Evolutionary conservation across 2,797 vertebrate species (phyloP).

Genomic region (Peromyscus nudipes): DNA sequence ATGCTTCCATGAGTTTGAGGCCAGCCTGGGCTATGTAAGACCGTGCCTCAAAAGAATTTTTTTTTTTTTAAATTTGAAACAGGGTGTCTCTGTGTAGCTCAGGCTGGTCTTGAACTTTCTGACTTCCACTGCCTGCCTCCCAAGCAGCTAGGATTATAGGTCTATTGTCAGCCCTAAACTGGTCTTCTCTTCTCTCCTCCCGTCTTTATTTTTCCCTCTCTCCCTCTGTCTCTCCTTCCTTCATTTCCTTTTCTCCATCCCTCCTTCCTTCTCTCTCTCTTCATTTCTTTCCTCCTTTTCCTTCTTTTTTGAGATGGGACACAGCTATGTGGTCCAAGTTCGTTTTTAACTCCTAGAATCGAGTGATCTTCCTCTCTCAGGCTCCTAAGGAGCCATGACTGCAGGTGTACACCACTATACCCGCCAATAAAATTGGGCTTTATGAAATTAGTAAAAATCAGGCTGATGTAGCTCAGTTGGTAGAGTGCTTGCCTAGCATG

Average conservation of each 20-base stretch:
- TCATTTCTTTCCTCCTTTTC: too few relatives aligned
- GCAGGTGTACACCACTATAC: too few relatives aligned
- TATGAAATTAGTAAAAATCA: neutral
- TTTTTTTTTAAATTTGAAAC: neutral
- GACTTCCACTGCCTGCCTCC: neutral
- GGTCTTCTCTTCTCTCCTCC: neutral
- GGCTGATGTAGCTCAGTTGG: neutral
- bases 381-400: neutral
- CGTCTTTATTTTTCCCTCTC: rapidly evolving
- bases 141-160: neutral
- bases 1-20: neutral
- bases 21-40: neutral
- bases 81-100: neutral
- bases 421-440: neutral
- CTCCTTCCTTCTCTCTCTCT: neutral
- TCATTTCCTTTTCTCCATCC: neutral
- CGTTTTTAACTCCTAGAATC: neutral
- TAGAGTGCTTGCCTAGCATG: neutral
- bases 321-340: neutral
- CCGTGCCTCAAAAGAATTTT: neutral
- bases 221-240: rapidly evolving
- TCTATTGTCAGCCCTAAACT: neutral
- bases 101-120: neutral
- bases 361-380: neutral
- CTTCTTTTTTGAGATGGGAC: neutral